Evolutionary conservation across 2,888 invertebrate genomes (phyloP), one percentile per base, ranked within the genome.

Genomic region (Sinelater perroti): DNA sequence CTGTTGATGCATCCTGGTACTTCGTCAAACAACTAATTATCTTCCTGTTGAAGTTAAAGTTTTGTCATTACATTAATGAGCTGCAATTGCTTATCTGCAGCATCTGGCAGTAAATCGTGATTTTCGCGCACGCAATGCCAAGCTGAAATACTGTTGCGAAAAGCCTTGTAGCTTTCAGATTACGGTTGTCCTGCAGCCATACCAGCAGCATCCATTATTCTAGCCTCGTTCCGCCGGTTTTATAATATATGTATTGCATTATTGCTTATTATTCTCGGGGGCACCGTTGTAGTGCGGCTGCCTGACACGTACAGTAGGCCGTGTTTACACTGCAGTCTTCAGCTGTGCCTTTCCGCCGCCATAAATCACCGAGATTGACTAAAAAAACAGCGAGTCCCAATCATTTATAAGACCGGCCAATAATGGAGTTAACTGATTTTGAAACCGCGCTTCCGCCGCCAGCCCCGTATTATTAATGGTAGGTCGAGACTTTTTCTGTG

Each of bases 381-480:
- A n/a, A n/a, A n/a, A n/a, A n/a, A 13, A 40, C 11, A 24, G 11
- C 24, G 8, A 24, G n/a, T n/a, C 40, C 14, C 13, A 24, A 40
- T 24, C 40, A 14, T 40, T 40, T 40, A 40, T 40, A 40, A 40
- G 14, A 20, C 20, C 7, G 16, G 24, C 24, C 40, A 24, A 40
- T 40, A 40, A 40, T 24, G 24, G 13, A 40, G 40, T 18, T 40
- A 24, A 21, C 40, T 40, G 40, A 40, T 40, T 40, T 40, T 40
- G 40, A 40, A 40, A 26, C 14, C 21, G 24, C 24, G 40, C 24
- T 24, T 40, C 24, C 24, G 24, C 21, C 40, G 40, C 24, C 40
- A 20, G 40, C 24, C 16, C 40, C 40, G 40, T 16, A 40, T 40
- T 40, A 40, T 40, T 40, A 40, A 40, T 40, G 40, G 40, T 11